Conservation (phyloP, 1,140 invertebrate genomes). For the Thaumetopoea pityocampa region DNA sequence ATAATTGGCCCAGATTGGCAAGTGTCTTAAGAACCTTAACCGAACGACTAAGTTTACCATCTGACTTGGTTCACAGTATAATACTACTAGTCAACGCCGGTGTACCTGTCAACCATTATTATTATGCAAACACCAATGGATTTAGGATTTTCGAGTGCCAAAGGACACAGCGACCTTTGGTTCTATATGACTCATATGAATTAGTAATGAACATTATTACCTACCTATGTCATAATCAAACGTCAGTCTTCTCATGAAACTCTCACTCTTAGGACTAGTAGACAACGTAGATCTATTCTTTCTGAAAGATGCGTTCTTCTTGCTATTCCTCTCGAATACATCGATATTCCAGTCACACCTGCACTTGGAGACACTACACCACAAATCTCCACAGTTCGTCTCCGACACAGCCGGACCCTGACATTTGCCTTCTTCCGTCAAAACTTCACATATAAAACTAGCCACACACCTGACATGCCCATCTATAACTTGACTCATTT, state of each 20-base stretch:
- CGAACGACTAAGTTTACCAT: too few relatives aligned
- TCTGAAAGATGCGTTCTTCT: constrained; percentile 66
- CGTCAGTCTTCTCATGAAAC: constrained; percentile 44
- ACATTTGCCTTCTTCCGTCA: constrained; percentile 37
- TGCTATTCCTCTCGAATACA: constrained; percentile 58
- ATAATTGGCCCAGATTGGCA: too few relatives aligned
- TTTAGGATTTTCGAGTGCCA: too few relatives aligned
- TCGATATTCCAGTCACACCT: constrained; percentile 66
- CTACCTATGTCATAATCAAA: constrained; percentile 63
- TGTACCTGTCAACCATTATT: too few relatives aligned
- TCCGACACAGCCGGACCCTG: constrained; percentile 71
- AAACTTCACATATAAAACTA: constrained; percentile 63
- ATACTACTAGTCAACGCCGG: too few relatives aligned
- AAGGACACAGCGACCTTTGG: background rate
- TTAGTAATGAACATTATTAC: constrained; percentile 14
- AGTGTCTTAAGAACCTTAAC: too few relatives aligned
- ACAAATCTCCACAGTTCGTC: constrained; percentile 73
- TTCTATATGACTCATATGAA: background rate
- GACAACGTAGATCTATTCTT: constrained; percentile 63
- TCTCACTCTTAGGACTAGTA: constrained; percentile 63
- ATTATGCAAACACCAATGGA: too few relatives aligned
- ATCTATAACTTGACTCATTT: constrained; percentile 44
- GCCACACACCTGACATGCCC: constrained; percentile 62
- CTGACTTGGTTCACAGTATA: too few relatives aligned
- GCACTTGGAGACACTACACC: constrained; percentile 64